Evolutionary conservation across 2,888 invertebrate genomes (phyloP), one percentile per base, ranked within the genome.

Genomic region (Acrobasis repandana): DNA sequence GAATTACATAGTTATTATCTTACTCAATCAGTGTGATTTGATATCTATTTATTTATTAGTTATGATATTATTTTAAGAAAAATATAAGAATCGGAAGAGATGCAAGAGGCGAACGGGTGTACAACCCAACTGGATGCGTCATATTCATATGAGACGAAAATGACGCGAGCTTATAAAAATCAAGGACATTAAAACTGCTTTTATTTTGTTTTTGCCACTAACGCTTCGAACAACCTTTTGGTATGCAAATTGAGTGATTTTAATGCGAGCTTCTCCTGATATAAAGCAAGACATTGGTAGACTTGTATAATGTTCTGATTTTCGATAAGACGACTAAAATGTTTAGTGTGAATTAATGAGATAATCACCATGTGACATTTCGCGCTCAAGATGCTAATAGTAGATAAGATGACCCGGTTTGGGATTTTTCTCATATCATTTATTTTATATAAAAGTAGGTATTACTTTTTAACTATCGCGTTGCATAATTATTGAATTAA

Each of bases 161-260:
- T 75, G 82, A 52, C 82, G 83, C 82, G 79, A 80, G 84, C 82
- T 83, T 84, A 82, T 79, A 85, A 77, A 77, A 83, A 82, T 80
- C 85, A 86, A 89, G 89, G 89, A 78, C 85, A 77, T 65, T 82
- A 68, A 79, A 80, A 76, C 82, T 78, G 77, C 68, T 76, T 75
- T 73, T 79, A 75, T 74, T 68, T 76, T 75, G 72, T 77, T 74
- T 80, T 80, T 72, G 61, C 58, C 49, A 63, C 18, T 18, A 38
- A 49, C 46, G 18, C 74, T 74, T 72, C 72, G 72, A 73, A 70
- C 77, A 74, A 74, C 68, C 69, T 74, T 72, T 79, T 76, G 83
- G 83, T 81, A 86, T 85, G 83, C 79, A 83, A 82, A 86, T 80
- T 82, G 83, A 75, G 71, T 72, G 69, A 70, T 69, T 71, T 63